phyloP scores from a whole-genome alignment of 2,113 vertebrate genomes.

The Calidris pugnax region DNA sequence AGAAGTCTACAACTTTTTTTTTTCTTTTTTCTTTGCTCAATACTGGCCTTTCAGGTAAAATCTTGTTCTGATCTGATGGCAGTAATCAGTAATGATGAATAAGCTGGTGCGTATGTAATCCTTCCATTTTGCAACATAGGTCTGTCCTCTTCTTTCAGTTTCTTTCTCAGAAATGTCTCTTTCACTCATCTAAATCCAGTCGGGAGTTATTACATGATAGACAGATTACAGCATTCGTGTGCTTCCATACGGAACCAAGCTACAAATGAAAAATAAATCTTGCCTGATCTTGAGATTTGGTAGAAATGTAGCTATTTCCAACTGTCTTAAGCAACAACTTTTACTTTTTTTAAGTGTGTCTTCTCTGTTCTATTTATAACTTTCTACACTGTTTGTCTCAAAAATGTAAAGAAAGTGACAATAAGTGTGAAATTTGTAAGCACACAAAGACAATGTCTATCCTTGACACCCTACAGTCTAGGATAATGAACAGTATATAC shows the following conservation, averaged over 20 bases:
- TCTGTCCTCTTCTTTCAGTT: neutral
- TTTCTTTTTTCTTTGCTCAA: neutral
- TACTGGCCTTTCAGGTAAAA: neutral
- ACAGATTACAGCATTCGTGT: neutral
- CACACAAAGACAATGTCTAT: neutral
- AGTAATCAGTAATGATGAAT: neutral
- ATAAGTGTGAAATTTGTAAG: neutral
- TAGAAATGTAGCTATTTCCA: neutral
- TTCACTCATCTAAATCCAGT: constrained; percentile 1
- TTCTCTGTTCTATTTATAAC: neutral
- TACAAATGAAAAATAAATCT: constrained; percentile 9
- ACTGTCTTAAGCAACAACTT: neutral
- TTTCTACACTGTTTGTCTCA: neutral
- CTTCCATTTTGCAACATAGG: neutral
- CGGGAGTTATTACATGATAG: constrained; percentile 1
- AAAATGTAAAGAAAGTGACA: neutral
- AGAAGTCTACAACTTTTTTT: neutral
- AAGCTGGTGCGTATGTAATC: neutral
- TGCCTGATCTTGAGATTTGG: neutral
- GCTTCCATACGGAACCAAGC: neutral
- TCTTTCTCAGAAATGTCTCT: constrained; percentile 30
- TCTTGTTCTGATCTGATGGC: neutral
- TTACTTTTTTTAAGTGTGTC: neutral
- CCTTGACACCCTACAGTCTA: neutral
- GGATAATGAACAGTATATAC: neutral